Conservation (phyloP, 1,140 invertebrate genomes). For the Scaptomyza hsui region DNA sequence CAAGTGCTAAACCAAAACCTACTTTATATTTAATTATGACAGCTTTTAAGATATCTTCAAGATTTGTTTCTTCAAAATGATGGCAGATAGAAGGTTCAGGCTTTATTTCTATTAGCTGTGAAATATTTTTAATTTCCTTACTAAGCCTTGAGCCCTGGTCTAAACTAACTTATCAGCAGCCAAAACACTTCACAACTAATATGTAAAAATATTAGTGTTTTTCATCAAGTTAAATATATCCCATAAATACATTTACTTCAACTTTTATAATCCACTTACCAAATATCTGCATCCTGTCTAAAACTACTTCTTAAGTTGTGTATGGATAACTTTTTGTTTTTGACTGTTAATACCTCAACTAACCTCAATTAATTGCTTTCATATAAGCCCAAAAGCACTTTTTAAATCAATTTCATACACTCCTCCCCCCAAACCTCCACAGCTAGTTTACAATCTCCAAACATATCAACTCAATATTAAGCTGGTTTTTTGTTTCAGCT, state of each 20-base stretch:
- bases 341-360: not conserved
- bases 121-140: too few relatives aligned
- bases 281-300: too few relatives aligned
- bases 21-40: not conserved
- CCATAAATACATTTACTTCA: too few relatives aligned
- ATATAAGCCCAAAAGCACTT: not conserved
- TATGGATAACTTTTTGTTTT: not conserved
- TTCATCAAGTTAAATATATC: too few relatives aligned
- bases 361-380: not conserved
- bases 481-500: conserved; percentile 13
- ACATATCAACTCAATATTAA: conserved; percentile 26
- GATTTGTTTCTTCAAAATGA: not conserved
- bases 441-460: conserved; percentile 2
- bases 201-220: too few relatives aligned
- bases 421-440: too few relatives aligned
- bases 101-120: too few relatives aligned
- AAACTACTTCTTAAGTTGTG: not conserved
- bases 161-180: too few relatives aligned
- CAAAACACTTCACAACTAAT: too few relatives aligned
- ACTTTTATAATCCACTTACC: too few relatives aligned
- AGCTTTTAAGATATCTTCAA: not conserved
- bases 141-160: too few relatives aligned
- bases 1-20: not conserved
- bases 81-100: too few relatives aligned
- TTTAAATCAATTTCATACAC: not conserved